These are phyloP conservation scores for Eupithecia subfuscata DNA, from an alignment of 2,888 invertebrate species.

Conservation along the genomic window DNA sequence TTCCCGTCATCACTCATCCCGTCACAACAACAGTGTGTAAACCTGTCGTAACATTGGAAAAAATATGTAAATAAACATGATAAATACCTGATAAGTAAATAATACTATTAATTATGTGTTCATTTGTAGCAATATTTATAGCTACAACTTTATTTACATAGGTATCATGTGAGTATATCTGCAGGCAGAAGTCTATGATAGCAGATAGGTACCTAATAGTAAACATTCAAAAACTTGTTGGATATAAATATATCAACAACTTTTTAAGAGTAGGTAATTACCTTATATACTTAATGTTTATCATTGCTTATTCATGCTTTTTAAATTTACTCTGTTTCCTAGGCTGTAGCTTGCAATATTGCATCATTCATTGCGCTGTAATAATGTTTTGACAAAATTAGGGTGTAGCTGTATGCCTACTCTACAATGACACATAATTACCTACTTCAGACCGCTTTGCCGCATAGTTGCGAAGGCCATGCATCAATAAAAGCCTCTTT, in stretches of 20 bases:
- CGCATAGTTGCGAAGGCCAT: constrained; percentile 1
- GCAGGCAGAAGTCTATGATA: too few species aligned
- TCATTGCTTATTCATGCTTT: background rate
- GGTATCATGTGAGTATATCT: too few species aligned
- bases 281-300: background rate
- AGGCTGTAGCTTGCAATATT: background rate
- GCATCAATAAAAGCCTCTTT: background rate
- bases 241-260: background rate
- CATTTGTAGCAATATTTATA: too few species aligned
- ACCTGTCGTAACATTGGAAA: too few species aligned
- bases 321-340: background rate
- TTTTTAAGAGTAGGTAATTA: background rate
- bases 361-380: background rate
- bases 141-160: too few species aligned
- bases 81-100: too few species aligned
- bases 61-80: too few species aligned
- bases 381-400: background rate
- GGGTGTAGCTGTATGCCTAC: background rate
- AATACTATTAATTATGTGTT: too few species aligned
- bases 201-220: too few species aligned
- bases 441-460: background rate
- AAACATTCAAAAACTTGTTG: background rate
- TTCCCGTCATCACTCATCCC: too few species aligned
- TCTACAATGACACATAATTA: background rate
- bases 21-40: too few species aligned